These are phyloP conservation scores for Artibeus lituratus DNA, from an alignment of 2,797 vertebrate species.

Conservation along the genomic window DNA sequence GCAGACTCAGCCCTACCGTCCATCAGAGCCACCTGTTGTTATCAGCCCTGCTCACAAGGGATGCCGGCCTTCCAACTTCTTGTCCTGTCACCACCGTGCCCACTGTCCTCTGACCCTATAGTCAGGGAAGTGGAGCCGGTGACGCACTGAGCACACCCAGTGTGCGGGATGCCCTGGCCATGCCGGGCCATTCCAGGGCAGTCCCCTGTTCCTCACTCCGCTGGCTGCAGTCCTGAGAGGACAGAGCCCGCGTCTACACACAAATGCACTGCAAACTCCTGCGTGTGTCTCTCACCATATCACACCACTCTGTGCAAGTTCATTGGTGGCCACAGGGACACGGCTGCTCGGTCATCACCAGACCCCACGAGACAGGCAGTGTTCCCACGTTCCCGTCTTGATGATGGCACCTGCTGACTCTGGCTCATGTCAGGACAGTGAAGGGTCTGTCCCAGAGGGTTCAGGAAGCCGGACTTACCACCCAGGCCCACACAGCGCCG, in stretches of 20 bases:
- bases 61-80: background rate
- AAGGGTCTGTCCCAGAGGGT: background rate
- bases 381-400: background rate
- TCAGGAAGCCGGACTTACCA: background rate
- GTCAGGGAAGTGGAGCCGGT: background rate
- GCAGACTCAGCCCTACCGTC: background rate
- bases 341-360: background rate
- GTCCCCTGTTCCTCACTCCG: background rate
- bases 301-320: background rate
- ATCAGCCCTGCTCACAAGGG: background rate
- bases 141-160: accelerated
- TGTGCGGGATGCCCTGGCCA: accelerated
- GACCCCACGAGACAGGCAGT: background rate
- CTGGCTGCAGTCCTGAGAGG: background rate
- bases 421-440: accelerated
- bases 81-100: background rate
- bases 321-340: background rate
- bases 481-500: background rate
- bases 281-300: background rate
- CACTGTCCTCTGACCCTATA: background rate
- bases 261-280: background rate
- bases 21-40: background rate
- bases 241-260: background rate
- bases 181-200: background rate
- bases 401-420: accelerated